These are phyloP conservation scores for Umimayanthus kanabou DNA, from an alignment of 92 coral and sea anemone genomes.

Conservation along the genomic window DNA sequence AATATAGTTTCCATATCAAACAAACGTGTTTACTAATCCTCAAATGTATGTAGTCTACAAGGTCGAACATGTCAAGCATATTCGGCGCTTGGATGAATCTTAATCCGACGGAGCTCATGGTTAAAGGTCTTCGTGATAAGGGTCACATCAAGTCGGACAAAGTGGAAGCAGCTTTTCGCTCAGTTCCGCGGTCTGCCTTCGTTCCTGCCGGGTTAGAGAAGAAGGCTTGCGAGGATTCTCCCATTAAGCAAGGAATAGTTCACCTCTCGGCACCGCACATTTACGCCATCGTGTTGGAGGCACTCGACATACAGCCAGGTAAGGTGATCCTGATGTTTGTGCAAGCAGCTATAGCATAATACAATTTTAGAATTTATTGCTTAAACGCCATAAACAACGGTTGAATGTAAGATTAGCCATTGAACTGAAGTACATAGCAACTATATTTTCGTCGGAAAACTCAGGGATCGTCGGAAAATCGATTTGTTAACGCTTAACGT, in stretches of 20 bases:
- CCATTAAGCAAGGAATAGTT: slow-evolving; percentile 20
- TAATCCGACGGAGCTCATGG: neutral
- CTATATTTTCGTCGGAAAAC: too few species aligned
- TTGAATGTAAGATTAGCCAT: too few species aligned
- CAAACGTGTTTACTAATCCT: slow-evolving; percentile 1
- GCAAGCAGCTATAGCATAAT: neutral
- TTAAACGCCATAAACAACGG: neutral
- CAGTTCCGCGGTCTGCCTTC: slow-evolving; percentile 29
- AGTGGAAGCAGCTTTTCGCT: slow-evolving; percentile 13
- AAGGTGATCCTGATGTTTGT: neutral
- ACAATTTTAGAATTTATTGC: too few species aligned
- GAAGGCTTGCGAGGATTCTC: neutral
- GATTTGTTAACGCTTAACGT: too few species aligned
- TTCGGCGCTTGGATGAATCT: neutral
- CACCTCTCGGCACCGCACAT: slow-evolving; percentile 34
- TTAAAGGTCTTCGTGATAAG: slow-evolving; percentile 12
- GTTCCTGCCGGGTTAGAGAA: slow-evolving; percentile 14
- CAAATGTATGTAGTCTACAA: neutral
- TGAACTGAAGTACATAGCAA: too few species aligned
- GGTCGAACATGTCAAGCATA: neutral
- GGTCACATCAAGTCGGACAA: slow-evolving; percentile 30
- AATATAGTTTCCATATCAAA: neutral
- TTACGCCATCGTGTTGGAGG: slow-evolving; percentile 34
- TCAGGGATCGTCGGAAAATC: too few species aligned
- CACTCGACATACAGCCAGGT: slow-evolving; percentile 27